These are phyloP conservation scores for Valencia hispanica DNA, from an alignment of 2,797 vertebrate genomes.

Conservation along the genomic window DNA sequence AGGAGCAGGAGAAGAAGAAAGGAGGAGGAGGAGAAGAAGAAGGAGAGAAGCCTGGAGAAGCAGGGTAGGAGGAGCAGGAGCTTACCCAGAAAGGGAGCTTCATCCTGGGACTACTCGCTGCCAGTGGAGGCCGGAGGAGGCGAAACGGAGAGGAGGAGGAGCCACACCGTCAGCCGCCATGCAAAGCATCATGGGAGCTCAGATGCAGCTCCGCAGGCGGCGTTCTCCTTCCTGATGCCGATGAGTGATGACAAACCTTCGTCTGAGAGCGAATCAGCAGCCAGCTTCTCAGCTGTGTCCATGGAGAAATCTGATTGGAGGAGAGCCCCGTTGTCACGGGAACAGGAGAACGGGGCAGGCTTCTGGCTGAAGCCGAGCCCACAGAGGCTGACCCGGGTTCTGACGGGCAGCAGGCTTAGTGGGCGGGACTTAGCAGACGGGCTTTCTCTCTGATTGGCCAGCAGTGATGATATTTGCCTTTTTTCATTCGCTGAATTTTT, in stretches of 20 bases:
- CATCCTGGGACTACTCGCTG: constrained; percentile 15
- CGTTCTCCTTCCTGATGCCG: constrained; percentile 79
- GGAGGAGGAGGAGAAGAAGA: constrained; percentile 32
- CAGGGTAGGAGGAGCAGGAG: constrained; percentile 49
- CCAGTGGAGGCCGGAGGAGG: constrained; percentile 10
- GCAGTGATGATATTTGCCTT: constrained; percentile 3
- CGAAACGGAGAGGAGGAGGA: constrained; percentile 3
- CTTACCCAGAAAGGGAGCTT: constrained; percentile 40
- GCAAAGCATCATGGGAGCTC: constrained; percentile 48
- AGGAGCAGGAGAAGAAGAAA: neutral
- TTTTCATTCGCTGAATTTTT: constrained; percentile 22
- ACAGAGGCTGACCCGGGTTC: constrained; percentile 56
- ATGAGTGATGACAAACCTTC: constrained; percentile 31
- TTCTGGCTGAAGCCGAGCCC: constrained; percentile 74
- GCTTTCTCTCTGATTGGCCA: constrained; percentile 71
- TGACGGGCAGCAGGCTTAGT: constrained; percentile 47
- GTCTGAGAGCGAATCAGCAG: constrained; percentile 61
- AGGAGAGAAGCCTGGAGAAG: constrained; percentile 33
- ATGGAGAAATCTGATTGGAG: constrained; percentile 47
- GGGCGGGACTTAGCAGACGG: constrained; percentile 34
- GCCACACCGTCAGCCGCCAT: neutral
- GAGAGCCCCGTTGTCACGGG: constrained; percentile 1
- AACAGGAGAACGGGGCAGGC: constrained; percentile 37
- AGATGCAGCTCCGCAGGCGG: constrained; percentile 2
- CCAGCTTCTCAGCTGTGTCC: constrained; percentile 51